Base-by-base conservation (phyloP, 2,113 vertebrate genomes). In the Tricholaema leucomelas region DNA sequence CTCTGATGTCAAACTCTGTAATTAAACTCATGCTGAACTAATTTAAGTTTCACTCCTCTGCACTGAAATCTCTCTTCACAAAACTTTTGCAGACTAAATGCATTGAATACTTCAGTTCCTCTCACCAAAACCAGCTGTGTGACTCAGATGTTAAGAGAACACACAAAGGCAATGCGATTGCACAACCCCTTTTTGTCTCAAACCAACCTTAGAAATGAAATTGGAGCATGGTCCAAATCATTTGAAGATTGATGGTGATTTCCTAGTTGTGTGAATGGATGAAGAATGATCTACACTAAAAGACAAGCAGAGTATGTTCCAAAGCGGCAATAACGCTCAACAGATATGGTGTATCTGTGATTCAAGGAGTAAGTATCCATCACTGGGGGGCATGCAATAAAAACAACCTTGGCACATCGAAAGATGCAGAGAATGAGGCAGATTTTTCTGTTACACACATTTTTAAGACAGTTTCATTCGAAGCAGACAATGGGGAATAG, bases 21-120 rank as follows among this genome's bases (percentile, higher is more conserved):
- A 79, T 79, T 81, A 73, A 88, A 88, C n/a, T 79, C 42, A 46
- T 9, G 71, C 40, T 82, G 81, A 91, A 84, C 56, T 91, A 77
- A 83, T 86, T 72, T 63, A 81, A 85, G 17, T 46, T 91, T 88
- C 27, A 75, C 18, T 82, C 23, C 15, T 77, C 86, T 20, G 5
- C 17, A 12, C 0, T 77, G 52, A 42, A 84, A 79, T 5, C 2
- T 44, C 42, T 79, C 84, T 84, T 44, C 33, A 58, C 54, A 79
- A 85, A 85, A 76, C 15, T 79, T 94, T 63, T 25, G 59, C 19
- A 8, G 16, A 36, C 25, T 81, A 88, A 75, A 58, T 73, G 19
- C 11, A 12, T 80, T 27, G 56, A 75, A 83, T 19, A 20, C 38
- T 74, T 77, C 31, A 42, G 16, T 81, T 84, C 8, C 14, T 54